Evolutionary conservation across 2,888 invertebrate species (phyloP), one percentile per base, ranked within the genome.

Genomic region (Helicoverpa assulta): DNA sequence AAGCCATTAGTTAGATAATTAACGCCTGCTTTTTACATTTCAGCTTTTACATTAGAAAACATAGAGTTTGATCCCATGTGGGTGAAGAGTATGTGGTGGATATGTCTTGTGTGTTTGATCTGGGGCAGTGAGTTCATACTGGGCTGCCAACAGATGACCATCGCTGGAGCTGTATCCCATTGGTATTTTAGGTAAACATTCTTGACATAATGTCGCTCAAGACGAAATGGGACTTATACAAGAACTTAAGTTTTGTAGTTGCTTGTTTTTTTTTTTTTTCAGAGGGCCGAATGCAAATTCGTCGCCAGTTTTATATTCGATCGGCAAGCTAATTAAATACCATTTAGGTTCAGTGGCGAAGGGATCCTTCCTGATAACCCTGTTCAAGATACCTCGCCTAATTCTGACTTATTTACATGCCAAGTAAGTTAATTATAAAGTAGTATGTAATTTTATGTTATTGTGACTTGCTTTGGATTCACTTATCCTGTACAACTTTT

Each of bases 91-190:
- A 98, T 99, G 98, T 98, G 99, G 98, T 99, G 99, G 98, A 97
- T 99, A 83, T 98, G 99, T 88, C 96, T 98, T 19, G 96, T 99
- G 61, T 99, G 98, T 53, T 96, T 99, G 26, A 97, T 99, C 78
- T 99, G 99, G 99, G 97, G 98, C 14, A 97, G 98, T 33, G 99
- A 99, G 95, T 99, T 99, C 90, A 98, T 99, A 82, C 97, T 99
- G 84, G 99, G 98, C 16, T 99, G 99, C 88, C 99, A 99, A 91
- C 98, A 98, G 90, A 98, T 99, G 97, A 98, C 99, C 2, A 97
- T 99, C 75, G 98, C 99, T 19, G 99, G 99, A 14, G 97, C 99
- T 21, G 99, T 99, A 1, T 98, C 99, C 0, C 97, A 97, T 85
- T 99, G 99, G 99, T 99, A 99, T 92, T 99, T 99, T 84, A 97